A percentile compares a stretch with the other conserved stretches of the same genome.
phyloP scores from a whole-genome alignment of 2,113 vertebrate genomes.

The Triplophysa rosa region DNA sequence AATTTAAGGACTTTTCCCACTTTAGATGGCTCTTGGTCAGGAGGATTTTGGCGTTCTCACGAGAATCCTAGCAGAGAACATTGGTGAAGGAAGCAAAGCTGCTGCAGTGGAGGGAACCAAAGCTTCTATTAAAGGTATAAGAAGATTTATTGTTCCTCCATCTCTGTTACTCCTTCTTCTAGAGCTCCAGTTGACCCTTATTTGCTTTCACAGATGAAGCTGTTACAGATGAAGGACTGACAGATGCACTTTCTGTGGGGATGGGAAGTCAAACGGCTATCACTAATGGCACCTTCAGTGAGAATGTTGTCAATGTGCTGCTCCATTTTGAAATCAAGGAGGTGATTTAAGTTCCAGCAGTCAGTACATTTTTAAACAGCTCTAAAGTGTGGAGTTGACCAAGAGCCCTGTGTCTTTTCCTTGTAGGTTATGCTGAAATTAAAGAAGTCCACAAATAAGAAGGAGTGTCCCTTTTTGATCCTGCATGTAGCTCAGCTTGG shows the following conservation, averaged over 20 bases:
- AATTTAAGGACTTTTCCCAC: background rate
- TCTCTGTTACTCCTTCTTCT: background rate
- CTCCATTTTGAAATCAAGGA: conserved; percentile 91
- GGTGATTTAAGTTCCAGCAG: conserved; percentile 65
- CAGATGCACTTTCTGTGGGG: conserved; percentile 36
- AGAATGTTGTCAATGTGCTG: conserved; percentile 79
- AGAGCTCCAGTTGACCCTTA: background rate
- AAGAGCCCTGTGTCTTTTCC: background rate
- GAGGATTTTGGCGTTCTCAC: conserved; percentile 87
- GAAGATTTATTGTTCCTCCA: background rate
- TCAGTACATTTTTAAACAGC: background rate
- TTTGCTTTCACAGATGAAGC: conserved; percentile 57
- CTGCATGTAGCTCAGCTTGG: conserved; percentile 84
- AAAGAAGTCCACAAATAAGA: conserved; percentile 73
- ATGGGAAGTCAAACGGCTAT: background rate
- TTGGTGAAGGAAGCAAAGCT: conserved; percentile 78
- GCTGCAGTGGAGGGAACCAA: conserved; percentile 57
- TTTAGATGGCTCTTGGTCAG: conserved; percentile 83
- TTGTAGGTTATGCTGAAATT: conserved; percentile 81
- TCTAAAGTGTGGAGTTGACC: background rate
- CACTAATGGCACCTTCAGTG: conserved; percentile 45
- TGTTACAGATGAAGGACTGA: conserved; percentile 55
- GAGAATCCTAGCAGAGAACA: conserved; percentile 88
- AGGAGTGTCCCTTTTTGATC: conserved; percentile 78
- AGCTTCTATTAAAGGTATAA: conserved; percentile 60